These are phyloP conservation scores for Cyclura pinguis DNA, from an alignment of 2,797 vertebrate genomes.

Conservation along the genomic window DNA sequence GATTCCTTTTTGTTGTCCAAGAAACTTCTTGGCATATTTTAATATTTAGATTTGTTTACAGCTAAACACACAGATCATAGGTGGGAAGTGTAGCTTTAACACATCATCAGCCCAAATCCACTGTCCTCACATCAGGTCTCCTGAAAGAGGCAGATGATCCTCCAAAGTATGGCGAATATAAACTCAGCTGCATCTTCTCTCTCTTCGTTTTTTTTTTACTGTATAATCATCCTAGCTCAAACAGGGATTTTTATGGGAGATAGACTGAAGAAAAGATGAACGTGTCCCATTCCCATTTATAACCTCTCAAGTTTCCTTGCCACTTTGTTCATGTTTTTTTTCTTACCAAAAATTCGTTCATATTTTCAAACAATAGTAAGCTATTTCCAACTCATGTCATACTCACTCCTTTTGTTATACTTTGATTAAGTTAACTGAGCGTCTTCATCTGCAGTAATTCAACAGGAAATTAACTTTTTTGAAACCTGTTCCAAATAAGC, in stretches of 20 bases:
- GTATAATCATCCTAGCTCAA: too few species aligned
- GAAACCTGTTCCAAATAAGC: conserved; percentile 13
- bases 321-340: too few species aligned
- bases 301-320: too few species aligned
- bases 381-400: conserved; percentile 20
- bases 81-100: not conserved
- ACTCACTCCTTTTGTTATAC: conserved; percentile 19
- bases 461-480: conserved; percentile 35
- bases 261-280: too few species aligned
- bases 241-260: too few species aligned
- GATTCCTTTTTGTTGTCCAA: not conserved
- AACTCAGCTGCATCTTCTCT: not conserved
- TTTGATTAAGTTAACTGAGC: conserved; percentile 36
- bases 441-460: conserved; percentile 31
- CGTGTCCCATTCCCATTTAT: too few species aligned
- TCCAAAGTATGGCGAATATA: not conserved
- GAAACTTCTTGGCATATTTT: not conserved
- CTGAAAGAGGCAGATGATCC: not conserved
- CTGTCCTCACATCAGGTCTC: not conserved
- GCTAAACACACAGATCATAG: not conserved
- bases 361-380: conserved; percentile 54
- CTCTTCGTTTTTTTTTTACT: not conserved
- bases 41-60: not conserved
- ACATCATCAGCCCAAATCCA: not conserved
- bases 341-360: conserved; percentile 4